Evolutionary conservation across 2,797 vertebrate species (phyloP).

Genomic region (Discoglossus pictus): DNA sequence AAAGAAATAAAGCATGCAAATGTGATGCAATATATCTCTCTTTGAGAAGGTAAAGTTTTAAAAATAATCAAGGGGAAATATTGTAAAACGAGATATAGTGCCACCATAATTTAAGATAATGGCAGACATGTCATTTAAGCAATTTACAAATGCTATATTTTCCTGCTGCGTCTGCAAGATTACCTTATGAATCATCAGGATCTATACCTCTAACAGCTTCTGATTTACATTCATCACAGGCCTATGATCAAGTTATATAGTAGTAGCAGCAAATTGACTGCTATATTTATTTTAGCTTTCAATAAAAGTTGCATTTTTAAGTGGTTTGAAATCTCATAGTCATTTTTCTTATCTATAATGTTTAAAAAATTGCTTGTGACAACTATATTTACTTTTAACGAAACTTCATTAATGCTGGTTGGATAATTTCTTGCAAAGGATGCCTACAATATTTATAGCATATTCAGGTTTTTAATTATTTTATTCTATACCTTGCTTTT

Average conservation of each 20-base stretch:
- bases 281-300: not conserved
- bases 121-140: conserved; percentile 70
- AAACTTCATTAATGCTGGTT: too few species aligned
- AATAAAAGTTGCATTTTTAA: too few species aligned
- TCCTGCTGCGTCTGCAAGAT: conserved; percentile 69
- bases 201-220: conserved; percentile 64
- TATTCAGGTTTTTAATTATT: too few species aligned
- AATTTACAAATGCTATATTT: conserved; percentile 71
- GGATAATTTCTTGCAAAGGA: too few species aligned
- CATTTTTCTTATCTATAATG: too few species aligned
- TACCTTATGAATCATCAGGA: conserved; percentile 70
- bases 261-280: conserved; percentile 6
- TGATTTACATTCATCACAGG: conserved; percentile 71
- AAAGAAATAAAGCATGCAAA: conserved; percentile 59
- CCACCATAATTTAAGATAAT: conserved; percentile 72
- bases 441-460: too few species aligned
- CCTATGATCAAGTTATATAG: conserved; percentile 58
- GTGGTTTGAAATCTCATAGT: too few species aligned
- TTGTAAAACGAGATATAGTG: conserved; percentile 63
- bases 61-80: conserved; percentile 70
- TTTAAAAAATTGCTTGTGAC: too few species aligned
- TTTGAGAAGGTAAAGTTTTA: conserved; percentile 66
- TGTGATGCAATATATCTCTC: conserved; percentile 60
- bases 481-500: too few species aligned
- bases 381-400: too few species aligned